Evolutionary conservation across 1,140 invertebrate genomes (phyloP).

Genomic region (Brachionus paranguensis): DNA sequence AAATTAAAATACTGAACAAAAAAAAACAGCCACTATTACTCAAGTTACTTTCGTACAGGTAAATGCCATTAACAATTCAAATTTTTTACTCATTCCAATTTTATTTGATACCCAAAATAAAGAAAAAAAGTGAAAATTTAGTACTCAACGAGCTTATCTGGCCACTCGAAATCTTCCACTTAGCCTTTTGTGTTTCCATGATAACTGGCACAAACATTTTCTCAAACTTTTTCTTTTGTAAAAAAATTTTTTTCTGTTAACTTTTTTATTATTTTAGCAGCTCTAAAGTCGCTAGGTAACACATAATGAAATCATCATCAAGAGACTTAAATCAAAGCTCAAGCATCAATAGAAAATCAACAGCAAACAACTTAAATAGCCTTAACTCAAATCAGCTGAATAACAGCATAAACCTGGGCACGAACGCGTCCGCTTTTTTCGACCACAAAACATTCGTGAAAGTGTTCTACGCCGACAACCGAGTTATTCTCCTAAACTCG

Average conservation of each 20-base stretch:
- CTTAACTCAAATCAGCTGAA: background rate
- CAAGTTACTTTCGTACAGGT: background rate
- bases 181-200: background rate
- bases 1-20: background rate
- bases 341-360: background rate
- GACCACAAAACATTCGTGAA: conserved; percentile 39
- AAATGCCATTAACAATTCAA: background rate
- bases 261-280: conserved; percentile 8
- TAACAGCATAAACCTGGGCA: background rate
- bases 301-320: conserved; percentile 21
- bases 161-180: background rate
- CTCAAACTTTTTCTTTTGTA: background rate
- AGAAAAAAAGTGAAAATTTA: background rate
- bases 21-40: background rate
- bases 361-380: background rate
- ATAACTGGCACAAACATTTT: background rate
- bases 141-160: background rate
- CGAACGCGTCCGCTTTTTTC: background rate
- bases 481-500: conserved; percentile 10
- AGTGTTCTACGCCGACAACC: conserved; percentile 28
- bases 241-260: background rate
- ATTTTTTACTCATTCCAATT: background rate
- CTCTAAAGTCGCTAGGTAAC: conserved; percentile 1
- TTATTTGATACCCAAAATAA: background rate
- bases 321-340: conserved; percentile 6